A percentile compares a stretch with the other conserved stretches of the same genome.
These are phyloP conservation scores for Apomyelois bistriatella DNA, from an alignment of 2,888 invertebrate genomes.

Conservation along the genomic window DNA sequence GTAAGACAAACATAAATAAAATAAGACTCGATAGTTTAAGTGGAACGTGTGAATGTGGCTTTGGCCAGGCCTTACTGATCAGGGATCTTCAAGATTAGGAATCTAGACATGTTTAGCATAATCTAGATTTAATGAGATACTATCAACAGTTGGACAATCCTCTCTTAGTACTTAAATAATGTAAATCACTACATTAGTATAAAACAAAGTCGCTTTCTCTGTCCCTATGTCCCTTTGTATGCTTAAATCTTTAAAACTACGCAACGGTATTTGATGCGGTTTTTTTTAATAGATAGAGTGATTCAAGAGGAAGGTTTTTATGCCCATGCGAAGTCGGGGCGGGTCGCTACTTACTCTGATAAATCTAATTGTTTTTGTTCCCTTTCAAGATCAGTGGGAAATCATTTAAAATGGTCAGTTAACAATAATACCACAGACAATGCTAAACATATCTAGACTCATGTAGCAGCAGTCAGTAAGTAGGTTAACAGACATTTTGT, in stretches of 20 bases:
- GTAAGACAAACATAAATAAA: not conserved
- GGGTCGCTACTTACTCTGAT: too few species aligned
- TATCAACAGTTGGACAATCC: not conserved
- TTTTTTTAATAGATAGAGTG: too few species aligned
- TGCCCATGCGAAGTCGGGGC: too few species aligned
- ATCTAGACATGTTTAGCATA: not conserved
- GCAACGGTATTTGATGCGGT: too few species aligned
- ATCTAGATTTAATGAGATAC: not conserved
- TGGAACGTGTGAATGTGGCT: slow-evolving; percentile 46
- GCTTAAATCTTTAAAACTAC: too few species aligned
- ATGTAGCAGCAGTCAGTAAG: not conserved
- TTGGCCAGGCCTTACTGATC: slow-evolving; percentile 60
- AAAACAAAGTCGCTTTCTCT: too few species aligned
- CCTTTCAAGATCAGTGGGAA: too few species aligned
- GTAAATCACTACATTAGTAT: too few species aligned
- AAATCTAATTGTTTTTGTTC: too few species aligned
- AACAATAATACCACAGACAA: not conserved
- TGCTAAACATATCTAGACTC: not conserved
- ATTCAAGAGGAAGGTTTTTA: too few species aligned
- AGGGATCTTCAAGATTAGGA: slow-evolving; percentile 36
- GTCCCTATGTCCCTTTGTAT: too few species aligned
- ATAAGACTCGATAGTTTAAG: slow-evolving; percentile 1
- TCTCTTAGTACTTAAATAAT: not conserved
- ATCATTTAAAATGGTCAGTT: not conserved
- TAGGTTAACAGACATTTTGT: slow-evolving; percentile 7